A percentile compares a stretch with the other conserved stretches of the same genome.
These are phyloP conservation scores for Xenopus tropicalis DNA, from an alignment of 2,113 vertebrate species.

Conservation along the genomic window DNA sequence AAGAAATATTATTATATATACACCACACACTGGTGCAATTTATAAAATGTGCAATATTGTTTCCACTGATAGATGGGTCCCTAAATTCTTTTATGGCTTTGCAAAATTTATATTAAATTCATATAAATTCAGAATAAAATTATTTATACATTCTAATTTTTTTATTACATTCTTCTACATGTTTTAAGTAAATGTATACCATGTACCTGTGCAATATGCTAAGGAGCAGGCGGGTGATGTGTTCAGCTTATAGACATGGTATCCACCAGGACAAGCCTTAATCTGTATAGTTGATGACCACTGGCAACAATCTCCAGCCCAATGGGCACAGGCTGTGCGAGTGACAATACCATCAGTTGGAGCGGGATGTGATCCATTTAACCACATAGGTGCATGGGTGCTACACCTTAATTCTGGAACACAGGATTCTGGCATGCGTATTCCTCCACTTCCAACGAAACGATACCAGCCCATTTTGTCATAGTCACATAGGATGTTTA, in stretches of 20 bases:
- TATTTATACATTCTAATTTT: too few species aligned
- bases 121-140: too few species aligned
- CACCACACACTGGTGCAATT: too few species aligned
- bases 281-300: slow-evolving; percentile 46
- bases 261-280: slow-evolving; percentile 47
- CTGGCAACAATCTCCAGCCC: slow-evolving; percentile 48
- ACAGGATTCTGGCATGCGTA: slow-evolving; percentile 47
- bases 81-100: too few species aligned
- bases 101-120: too few species aligned
- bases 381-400: slow-evolving; percentile 48
- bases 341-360: slow-evolving; percentile 33
- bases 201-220: slow-evolving; percentile 56
- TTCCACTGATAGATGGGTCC: too few species aligned
- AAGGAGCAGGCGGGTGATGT: slow-evolving; percentile 13
- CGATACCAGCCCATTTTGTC: slow-evolving; percentile 50
- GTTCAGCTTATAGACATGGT: slow-evolving; percentile 46
- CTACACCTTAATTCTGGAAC: slow-evolving; percentile 23
- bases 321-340: slow-evolving; percentile 49
- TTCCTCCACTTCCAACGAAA: slow-evolving; percentile 53
- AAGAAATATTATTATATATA: too few species aligned
- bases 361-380: slow-evolving; percentile 46
- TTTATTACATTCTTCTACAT: too few species aligned
- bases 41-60: too few species aligned
- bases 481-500: neutral
- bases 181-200: too few species aligned